These are phyloP conservation scores for Microctonus hyperodae DNA, from an alignment of 2,888 invertebrate species.

Conservation along the genomic window DNA sequence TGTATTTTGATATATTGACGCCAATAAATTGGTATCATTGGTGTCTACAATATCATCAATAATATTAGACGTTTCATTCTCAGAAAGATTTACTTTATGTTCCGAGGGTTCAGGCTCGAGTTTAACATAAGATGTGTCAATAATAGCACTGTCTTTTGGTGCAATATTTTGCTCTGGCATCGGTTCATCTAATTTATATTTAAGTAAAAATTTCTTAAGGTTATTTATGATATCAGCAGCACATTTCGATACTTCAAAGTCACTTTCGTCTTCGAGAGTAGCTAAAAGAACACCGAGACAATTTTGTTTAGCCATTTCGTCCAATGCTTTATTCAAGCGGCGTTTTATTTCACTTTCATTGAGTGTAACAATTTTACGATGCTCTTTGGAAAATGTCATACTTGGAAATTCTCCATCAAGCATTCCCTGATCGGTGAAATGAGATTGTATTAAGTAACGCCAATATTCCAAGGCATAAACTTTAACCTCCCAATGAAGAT, in stretches of 20 bases:
- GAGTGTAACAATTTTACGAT: slow-evolving; percentile 78
- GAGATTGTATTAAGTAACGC: slow-evolving; percentile 72
- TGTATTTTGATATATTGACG: slow-evolving; percentile 69
- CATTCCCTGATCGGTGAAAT: slow-evolving; percentile 81
- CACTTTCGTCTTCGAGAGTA: slow-evolving; percentile 73
- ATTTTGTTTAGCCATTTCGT: slow-evolving; percentile 73
- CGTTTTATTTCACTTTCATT: slow-evolving; percentile 73
- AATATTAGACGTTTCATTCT: slow-evolving; percentile 64
- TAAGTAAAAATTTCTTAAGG: slow-evolving; percentile 66
- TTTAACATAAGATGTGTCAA: slow-evolving; percentile 52
- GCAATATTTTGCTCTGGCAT: slow-evolving; percentile 37
- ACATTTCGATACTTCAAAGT: slow-evolving; percentile 74
- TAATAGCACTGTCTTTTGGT: slow-evolving; percentile 49
- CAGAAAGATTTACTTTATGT: slow-evolving; percentile 45
- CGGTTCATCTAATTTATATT: slow-evolving; percentile 56
- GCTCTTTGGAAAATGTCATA: slow-evolving; percentile 80
- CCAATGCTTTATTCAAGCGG: slow-evolving; percentile 72
- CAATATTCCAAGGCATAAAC: slow-evolving; percentile 76
- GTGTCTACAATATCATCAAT: slow-evolving; percentile 73
- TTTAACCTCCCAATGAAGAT: slow-evolving; percentile 86
- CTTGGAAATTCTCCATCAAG: slow-evolving; percentile 80
- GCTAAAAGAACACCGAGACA: slow-evolving; percentile 74
- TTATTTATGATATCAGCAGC: slow-evolving; percentile 68
- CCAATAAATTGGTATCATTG: slow-evolving; percentile 70
- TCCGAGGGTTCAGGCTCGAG: slow-evolving; percentile 46